Conservation (phyloP, 2,888 invertebrate genomes). For the Sarcophaga carnaria region DNA sequence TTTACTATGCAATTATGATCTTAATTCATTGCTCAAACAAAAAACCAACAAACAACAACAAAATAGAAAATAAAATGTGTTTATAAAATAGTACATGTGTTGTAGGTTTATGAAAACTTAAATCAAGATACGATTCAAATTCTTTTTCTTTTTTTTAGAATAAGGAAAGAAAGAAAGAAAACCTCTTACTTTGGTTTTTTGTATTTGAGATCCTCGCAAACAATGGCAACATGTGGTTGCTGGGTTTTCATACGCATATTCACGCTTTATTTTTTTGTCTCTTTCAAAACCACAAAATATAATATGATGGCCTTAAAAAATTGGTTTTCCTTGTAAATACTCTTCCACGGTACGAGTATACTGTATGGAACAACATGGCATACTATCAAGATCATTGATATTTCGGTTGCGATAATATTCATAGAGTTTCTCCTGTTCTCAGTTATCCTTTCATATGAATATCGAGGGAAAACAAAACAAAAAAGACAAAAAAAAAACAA, state of each 20-base stretch:
- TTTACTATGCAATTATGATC: conserved; percentile 45
- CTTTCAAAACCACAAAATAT: neutral
- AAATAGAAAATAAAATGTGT: neutral
- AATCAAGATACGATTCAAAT: conserved; percentile 55
- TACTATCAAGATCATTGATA: conserved; percentile 64
- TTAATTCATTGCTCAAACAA: conserved; percentile 35
- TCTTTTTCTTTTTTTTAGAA: neutral
- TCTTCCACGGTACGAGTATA: neutral
- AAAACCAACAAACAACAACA: neutral
- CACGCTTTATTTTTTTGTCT: conserved; percentile 19
- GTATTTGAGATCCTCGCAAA: neutral
- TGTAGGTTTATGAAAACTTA: conserved; percentile 37
- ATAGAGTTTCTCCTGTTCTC: conserved; percentile 18
- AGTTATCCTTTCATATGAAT: conserved; percentile 6
- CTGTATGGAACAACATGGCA: conserved; percentile 2
- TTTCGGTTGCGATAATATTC: conserved; percentile 63
- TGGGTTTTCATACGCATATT: conserved; percentile 46
- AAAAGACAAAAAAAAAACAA: too few relatives aligned
- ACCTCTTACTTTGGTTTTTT: conserved; percentile 31
- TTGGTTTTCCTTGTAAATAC: conserved; percentile 26
- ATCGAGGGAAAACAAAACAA: neutral
- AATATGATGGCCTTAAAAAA: conserved; percentile 27
- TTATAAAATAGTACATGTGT: conserved; percentile 19
- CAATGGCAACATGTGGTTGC: conserved; percentile 58
- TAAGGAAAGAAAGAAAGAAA: conserved; percentile 37